Conservation (phyloP, 2,113 vertebrate genomes). For the Psilopogon haemacephalus region DNA sequence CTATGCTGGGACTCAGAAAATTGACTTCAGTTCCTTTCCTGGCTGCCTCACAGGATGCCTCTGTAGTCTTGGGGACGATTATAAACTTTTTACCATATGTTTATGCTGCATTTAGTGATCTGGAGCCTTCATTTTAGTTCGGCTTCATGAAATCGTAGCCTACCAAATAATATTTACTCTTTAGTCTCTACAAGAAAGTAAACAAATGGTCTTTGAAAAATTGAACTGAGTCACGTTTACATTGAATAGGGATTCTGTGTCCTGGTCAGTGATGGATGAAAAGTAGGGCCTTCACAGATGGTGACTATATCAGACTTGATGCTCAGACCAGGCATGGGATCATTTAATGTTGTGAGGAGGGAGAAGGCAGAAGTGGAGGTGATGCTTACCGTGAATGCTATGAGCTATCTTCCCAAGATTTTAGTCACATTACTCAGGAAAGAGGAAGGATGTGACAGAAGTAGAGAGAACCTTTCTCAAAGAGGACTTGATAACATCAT, state of each 20-base stretch:
- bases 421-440: background rate
- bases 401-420: background rate
- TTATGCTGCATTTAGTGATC: slow-evolving; percentile 15
- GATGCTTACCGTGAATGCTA: background rate
- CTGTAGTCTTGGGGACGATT: slow-evolving; percentile 5
- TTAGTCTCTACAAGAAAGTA: slow-evolving; percentile 14
- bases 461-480: background rate
- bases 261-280: background rate
- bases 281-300: background rate
- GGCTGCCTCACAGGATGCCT: slow-evolving; percentile 15
- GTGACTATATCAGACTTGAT: background rate
- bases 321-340: background rate
- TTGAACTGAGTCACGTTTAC: background rate
- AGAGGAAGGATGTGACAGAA: background rate
- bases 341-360: background rate
- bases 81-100: slow-evolving; percentile 40
- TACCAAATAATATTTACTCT: slow-evolving; percentile 34
- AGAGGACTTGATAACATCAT: background rate
- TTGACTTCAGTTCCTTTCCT: slow-evolving; percentile 20
- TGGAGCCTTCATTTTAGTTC: slow-evolving; percentile 6
- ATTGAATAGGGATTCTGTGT: background rate
- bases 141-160: background rate
- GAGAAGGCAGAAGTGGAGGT: background rate
- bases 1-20: background rate
- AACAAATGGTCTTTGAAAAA: slow-evolving; percentile 16